Evolutionary conservation across 2,113 vertebrate genomes (phyloP), one percentile per base, ranked within the genome.

Genomic region (Microtus oregoni): DNA sequence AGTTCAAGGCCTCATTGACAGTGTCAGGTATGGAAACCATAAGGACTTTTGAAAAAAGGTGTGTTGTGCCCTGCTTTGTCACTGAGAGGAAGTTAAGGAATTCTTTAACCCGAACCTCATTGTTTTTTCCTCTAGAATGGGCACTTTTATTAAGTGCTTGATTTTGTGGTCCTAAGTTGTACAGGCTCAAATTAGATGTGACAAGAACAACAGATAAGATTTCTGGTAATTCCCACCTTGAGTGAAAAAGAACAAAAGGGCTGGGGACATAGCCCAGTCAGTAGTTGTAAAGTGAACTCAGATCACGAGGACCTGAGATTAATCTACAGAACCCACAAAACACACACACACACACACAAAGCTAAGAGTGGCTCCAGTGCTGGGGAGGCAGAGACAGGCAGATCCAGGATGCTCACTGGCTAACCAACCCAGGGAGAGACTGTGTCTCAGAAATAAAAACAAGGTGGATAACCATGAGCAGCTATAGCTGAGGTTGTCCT

Each of bases 121-220:
- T 73, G 68, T 67, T 73, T 63, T 35, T 73, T 92, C 86, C 67
- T 93, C 28, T 82, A 72, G n/a, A 83, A 90, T 85, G 50, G 32
- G 19, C 78, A 77, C 52, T 55, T 55, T 55, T 55, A 77, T 47
- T 35, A 68, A 82, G 44, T 35, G 50, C 8, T 52, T 92, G 5
- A 63, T 41, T 65, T 50, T 41, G 73, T 73, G 26, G 13, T 58
- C 77, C 28, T 41, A 28, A 90, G 22, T 72, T 87, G 4, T n/a
- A 47, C 26, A 76, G 30, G 58, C 11, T 24, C 61, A 8, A 65
- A 30, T 47, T 41, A 86, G 17, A 12, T 52, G 61, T 32, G 76
- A 89, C 86, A 82, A 83, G 35, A 86, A 79, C 5, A 24, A 32
- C 38, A 79, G 81, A 68, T 70, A 41, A 4, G 67, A 89, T 87